These are phyloP conservation scores for Thalassarche chlororhynchos DNA, from an alignment of 2,113 vertebrate genomes.

Conservation along the genomic window DNA sequence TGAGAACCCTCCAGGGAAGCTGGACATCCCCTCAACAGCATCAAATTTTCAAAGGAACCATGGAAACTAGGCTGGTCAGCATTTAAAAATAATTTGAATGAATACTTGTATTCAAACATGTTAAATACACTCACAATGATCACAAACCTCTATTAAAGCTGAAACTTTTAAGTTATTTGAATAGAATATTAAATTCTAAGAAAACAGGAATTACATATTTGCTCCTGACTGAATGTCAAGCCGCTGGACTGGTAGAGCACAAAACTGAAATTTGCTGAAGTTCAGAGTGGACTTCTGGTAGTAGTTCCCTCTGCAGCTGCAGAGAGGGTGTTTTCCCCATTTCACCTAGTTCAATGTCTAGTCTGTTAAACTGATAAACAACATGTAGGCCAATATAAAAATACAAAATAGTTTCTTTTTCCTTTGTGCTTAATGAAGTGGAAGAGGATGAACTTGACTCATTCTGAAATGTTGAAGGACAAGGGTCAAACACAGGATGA, in stretches of 20 bases:
- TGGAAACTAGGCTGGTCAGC: background rate
- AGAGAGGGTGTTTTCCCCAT: background rate
- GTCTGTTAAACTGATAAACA: background rate
- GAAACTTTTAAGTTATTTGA: background rate
- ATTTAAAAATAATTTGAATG: background rate
- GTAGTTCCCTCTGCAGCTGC: background rate
- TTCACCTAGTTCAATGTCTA: background rate
- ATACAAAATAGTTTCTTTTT: background rate
- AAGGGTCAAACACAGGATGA: background rate
- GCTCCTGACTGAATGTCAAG: background rate
- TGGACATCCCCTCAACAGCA: background rate
- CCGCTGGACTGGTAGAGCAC: background rate
- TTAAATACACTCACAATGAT: background rate
- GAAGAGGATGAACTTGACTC: background rate
- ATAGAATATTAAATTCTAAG: background rate
- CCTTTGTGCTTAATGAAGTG: background rate
- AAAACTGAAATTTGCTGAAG: background rate
- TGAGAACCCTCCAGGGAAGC: background rate
- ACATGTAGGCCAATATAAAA: background rate
- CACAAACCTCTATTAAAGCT: background rate
- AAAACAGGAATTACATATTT: background rate
- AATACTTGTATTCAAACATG: background rate
- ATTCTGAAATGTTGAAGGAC: background rate
- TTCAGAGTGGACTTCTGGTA: background rate
- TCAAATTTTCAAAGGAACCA: background rate